phyloP scores from a whole-genome alignment of 2,113 vertebrate species.

The Otocyon megalotis region DNA sequence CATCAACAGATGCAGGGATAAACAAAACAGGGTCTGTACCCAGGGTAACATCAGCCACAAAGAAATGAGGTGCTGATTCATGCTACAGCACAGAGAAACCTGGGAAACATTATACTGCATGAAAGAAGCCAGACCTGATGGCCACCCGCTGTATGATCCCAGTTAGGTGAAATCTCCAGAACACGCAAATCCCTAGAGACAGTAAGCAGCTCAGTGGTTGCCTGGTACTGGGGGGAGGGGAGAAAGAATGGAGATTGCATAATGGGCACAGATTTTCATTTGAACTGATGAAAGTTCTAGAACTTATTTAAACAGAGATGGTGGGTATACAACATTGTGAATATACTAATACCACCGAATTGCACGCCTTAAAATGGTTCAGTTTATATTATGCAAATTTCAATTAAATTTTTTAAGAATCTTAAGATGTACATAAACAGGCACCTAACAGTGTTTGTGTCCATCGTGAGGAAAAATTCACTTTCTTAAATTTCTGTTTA shows the following conservation, averaged over 20 bases:
- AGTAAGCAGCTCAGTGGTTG: not conserved
- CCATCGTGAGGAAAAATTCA: not conserved
- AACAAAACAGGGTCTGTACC: not conserved
- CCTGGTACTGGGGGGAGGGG: not conserved
- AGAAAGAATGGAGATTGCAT: not conserved
- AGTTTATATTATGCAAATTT: not conserved
- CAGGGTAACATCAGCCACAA: not conserved
- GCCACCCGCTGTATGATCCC: accelerated
- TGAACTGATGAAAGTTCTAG: not conserved
- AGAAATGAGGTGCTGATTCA: not conserved
- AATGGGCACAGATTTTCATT: not conserved
- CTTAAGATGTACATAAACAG: not conserved
- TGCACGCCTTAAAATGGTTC: not conserved
- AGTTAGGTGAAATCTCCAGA: not conserved
- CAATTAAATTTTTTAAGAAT: not conserved
- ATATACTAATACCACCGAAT: not conserved
- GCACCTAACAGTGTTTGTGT: not conserved
- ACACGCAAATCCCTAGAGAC: not conserved
- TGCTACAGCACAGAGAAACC: too few relatives aligned
- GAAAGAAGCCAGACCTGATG: not conserved
- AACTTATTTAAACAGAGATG: not conserved
- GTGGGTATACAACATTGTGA: not conserved
- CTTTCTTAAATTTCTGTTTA: not conserved
- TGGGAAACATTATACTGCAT: not conserved
- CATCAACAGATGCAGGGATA: not conserved